phyloP scores from a whole-genome alignment of 2,113 vertebrate genomes.

The Alethe diademata region DNA sequence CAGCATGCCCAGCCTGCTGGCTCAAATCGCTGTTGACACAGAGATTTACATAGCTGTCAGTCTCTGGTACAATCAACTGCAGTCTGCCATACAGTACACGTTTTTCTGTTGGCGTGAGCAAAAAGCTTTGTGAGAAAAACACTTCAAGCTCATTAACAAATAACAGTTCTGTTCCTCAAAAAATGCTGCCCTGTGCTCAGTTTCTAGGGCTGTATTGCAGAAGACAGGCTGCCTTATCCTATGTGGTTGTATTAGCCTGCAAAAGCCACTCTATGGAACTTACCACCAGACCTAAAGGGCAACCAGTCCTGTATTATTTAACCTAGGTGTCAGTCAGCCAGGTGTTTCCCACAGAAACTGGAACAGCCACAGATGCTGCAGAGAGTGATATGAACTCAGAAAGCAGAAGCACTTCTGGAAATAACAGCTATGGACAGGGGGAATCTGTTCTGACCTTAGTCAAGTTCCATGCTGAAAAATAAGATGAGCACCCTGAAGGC shows the following conservation, averaged over 20 bases:
- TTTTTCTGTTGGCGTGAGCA: neutral
- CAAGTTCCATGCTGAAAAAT: neutral
- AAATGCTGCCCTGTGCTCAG: neutral
- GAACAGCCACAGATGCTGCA: neutral
- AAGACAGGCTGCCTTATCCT: neutral
- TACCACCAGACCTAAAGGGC: neutral
- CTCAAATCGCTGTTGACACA: neutral
- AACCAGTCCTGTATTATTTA: neutral
- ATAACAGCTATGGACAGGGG: neutral
- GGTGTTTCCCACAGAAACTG: neutral
- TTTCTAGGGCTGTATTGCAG: neutral
- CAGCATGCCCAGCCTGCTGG: neutral
- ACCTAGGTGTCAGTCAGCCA: neutral
- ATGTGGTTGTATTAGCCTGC: neutral
- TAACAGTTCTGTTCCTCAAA: neutral
- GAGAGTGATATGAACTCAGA: neutral
- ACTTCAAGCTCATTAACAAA: neutral
- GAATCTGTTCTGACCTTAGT: neutral
- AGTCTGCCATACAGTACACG: neutral
- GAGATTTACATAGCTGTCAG: slow-evolving; percentile 37
- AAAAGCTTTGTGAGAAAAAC: neutral
- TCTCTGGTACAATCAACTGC: neutral
- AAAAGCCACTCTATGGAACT: neutral
- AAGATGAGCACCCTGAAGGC: neutral
- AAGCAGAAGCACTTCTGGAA: neutral